phyloP scores from a whole-genome alignment of 2,888 invertebrate genomes.

The Eupithecia abbreviata region DNA sequence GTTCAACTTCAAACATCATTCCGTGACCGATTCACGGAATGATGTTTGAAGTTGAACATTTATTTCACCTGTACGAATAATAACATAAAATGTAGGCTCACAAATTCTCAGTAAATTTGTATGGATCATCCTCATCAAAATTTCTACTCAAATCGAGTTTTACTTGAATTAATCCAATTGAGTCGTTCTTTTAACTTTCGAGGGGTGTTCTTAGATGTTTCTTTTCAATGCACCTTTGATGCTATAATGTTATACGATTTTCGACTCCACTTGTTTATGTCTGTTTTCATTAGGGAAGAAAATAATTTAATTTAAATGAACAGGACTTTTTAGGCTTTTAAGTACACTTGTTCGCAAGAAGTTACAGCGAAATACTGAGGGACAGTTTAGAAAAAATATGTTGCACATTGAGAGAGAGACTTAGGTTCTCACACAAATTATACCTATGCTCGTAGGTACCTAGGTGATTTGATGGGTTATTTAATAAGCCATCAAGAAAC shows the following conservation, averaged over 20 bases:
- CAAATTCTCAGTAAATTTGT: constrained; percentile 16
- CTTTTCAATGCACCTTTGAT: constrained; percentile 62
- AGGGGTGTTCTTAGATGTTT: constrained; percentile 41
- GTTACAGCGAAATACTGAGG: background rate
- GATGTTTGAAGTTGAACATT: background rate
- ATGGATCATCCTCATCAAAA: constrained; percentile 26
- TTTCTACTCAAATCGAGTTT: constrained; percentile 34
- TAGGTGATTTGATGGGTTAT: background rate
- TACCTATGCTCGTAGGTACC: background rate
- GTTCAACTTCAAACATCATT: background rate
- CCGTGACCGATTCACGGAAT: background rate
- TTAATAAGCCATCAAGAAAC: background rate
- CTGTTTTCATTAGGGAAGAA: constrained; percentile 60
- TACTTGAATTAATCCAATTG: constrained; percentile 49
- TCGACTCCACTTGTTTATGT: constrained; percentile 63
- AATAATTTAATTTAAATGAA: background rate
- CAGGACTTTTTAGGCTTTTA: constrained; percentile 21
- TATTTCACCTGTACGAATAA: constrained; percentile 12
- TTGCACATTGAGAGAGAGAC: background rate
- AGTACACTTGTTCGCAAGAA: background rate
- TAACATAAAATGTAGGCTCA: constrained; percentile 9
- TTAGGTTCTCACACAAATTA: background rate
- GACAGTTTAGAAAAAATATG: background rate
- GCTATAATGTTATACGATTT: constrained; percentile 67
- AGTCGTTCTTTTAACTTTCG: constrained; percentile 42